Evolutionary conservation across 2,797 vertebrate species (phyloP).

Genomic region (Enteromius viviparus): DNA sequence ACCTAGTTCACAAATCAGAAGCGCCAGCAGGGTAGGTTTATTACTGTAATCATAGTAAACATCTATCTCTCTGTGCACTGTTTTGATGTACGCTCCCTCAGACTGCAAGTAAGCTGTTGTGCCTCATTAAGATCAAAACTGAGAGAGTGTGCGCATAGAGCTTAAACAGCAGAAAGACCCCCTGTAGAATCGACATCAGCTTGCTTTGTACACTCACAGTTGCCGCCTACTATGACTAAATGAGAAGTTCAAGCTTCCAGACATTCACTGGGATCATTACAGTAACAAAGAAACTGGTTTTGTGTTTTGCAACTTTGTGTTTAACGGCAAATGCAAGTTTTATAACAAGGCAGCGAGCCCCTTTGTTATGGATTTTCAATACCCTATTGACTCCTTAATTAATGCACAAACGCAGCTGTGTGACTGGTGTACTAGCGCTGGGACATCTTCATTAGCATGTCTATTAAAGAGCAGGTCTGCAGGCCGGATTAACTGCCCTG

Average conservation of each 20-base stretch:
- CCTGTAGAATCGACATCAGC: slow-evolving; percentile 2
- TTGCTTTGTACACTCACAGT: slow-evolving; percentile 30
- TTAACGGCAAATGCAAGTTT: slow-evolving; percentile 9
- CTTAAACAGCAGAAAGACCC: slow-evolving; percentile 22
- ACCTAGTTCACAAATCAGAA: slow-evolving; percentile 27
- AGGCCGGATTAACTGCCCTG: slow-evolving; percentile 19
- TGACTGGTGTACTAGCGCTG: slow-evolving; percentile 11
- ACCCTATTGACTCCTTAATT: slow-evolving; percentile 1
- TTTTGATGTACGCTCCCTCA: slow-evolving; percentile 1
- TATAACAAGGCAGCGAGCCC: background rate
- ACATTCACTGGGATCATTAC: background rate
- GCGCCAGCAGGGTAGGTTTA: background rate
- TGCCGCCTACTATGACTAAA: background rate
- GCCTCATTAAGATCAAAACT: slow-evolving; percentile 37
- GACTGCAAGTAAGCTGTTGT: slow-evolving; percentile 21
- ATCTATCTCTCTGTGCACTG: slow-evolving; percentile 51
- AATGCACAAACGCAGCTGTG: slow-evolving; percentile 21
- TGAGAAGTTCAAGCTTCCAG: background rate
- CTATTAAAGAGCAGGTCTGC: slow-evolving; percentile 39
- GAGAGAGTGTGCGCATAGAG: slow-evolving; percentile 15
- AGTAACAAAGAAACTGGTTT: slow-evolving; percentile 21
- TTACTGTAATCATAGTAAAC: slow-evolving; percentile 27
- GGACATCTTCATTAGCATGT: slow-evolving; percentile 49
- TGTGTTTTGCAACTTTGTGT: background rate
- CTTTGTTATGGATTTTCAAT: slow-evolving; percentile 17